A percentile compares a stretch with the other conserved stretches of the same genome.
These are phyloP conservation scores for Amphiprion clarkii DNA, from an alignment of 2,797 vertebrate species.

Conservation along the genomic window DNA sequence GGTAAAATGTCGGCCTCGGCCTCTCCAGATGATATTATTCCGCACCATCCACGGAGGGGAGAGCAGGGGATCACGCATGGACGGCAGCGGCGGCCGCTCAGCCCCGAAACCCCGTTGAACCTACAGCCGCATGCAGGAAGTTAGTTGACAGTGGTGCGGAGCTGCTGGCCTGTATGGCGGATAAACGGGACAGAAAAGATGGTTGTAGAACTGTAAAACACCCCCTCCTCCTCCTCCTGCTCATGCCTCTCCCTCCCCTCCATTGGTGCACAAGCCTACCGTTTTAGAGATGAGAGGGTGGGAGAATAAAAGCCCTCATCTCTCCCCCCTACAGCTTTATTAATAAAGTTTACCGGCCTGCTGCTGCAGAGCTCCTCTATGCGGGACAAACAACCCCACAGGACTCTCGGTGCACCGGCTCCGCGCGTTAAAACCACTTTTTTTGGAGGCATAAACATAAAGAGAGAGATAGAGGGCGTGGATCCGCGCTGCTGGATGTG, in stretches of 20 bases:
- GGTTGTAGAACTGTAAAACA: conserved; percentile 59
- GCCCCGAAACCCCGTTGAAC: conserved; percentile 45
- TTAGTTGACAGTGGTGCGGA: conserved; percentile 58
- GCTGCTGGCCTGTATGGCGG: conserved; percentile 59
- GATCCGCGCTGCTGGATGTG: conserved; percentile 4
- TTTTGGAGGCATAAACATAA: not conserved
- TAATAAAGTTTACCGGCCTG: conserved; percentile 40
- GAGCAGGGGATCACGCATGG: conserved; percentile 26
- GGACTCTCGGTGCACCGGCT: conserved; percentile 25
- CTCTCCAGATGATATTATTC: conserved; percentile 69
- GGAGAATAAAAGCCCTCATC: conserved; percentile 21
- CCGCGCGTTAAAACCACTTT: conserved; percentile 9
- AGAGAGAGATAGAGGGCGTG: conserved; percentile 28
- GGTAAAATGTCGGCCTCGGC: conserved; percentile 81
- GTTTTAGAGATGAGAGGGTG: conserved; percentile 45
- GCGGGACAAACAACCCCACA: conserved; percentile 1
- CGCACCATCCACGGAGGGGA: conserved; percentile 63
- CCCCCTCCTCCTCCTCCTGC: conserved; percentile 17
- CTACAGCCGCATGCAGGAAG: conserved; percentile 72
- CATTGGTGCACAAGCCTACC: conserved; percentile 40
- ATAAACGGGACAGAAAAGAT: conserved; percentile 66
- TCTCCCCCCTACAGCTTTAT: conserved; percentile 8
- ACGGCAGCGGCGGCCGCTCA: conserved; percentile 25
- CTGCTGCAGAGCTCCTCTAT: not conserved
- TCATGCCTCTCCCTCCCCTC: conserved; percentile 47